Conservation (phyloP, 2,797 vertebrate species). For the Falco biarmicus region DNA sequence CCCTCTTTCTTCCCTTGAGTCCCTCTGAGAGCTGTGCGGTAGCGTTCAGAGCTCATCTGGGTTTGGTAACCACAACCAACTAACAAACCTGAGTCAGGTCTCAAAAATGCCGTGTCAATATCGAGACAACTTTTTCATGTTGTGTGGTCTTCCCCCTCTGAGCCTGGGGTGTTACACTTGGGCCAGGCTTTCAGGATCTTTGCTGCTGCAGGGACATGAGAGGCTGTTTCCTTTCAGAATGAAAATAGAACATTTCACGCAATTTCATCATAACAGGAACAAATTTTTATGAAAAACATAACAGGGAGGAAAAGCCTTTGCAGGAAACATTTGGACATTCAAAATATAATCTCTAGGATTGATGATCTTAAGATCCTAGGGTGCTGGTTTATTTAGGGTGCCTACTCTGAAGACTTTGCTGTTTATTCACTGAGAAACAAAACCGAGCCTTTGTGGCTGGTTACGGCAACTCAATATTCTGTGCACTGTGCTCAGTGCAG, state of each 20-base stretch:
- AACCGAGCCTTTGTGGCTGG: background rate
- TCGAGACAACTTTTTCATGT: too few species aligned
- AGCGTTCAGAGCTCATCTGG: background rate
- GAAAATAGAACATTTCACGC: background rate
- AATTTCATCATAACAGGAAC: background rate
- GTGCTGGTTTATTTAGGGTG: background rate
- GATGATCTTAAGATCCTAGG: background rate
- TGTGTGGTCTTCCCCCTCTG: background rate
- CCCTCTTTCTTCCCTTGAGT: too few species aligned
- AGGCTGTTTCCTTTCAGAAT: background rate
- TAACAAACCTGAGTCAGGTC: background rate
- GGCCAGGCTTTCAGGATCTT: background rate
- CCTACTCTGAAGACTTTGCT: background rate
- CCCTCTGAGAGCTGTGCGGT: background rate
- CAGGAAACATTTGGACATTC: background rate
- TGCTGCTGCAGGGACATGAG: rapidly evolving
- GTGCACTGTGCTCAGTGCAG: background rate
- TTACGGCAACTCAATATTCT: background rate
- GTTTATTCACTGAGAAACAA: background rate
- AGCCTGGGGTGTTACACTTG: background rate
- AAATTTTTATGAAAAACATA: background rate
- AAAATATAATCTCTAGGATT: background rate
- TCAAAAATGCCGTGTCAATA: background rate
- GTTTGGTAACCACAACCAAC: background rate
- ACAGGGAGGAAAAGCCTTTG: background rate